Conservation (phyloP, 2,888 invertebrate genomes). For the Phanerotoma sp. region DNA sequence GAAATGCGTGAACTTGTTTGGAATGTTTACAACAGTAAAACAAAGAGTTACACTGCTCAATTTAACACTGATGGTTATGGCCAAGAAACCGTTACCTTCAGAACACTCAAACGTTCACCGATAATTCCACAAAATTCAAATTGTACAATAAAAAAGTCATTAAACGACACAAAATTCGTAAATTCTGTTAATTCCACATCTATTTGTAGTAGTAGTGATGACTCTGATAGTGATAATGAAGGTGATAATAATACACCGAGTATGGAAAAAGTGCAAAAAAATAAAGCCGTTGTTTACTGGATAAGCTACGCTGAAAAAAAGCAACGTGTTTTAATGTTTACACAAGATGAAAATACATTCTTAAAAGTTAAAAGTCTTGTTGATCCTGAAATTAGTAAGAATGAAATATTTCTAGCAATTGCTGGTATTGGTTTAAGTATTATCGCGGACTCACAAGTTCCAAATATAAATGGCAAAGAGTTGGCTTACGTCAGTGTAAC, state of each 20-base stretch:
- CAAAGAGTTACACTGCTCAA: constrained; percentile 71
- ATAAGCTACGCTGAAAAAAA: constrained; percentile 74
- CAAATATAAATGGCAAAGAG: constrained; percentile 59
- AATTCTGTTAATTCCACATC: constrained; percentile 34
- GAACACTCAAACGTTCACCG: constrained; percentile 41
- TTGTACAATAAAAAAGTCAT: constrained; percentile 28
- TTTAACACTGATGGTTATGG: constrained; percentile 66
- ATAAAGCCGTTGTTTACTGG: constrained; percentile 80
- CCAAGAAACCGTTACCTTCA: constrained; percentile 71
- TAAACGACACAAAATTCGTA: constrained; percentile 30
- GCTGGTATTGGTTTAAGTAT: constrained; percentile 68
- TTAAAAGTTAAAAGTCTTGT: constrained; percentile 53
- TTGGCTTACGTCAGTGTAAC: constrained; percentile 68
- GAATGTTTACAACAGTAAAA: constrained; percentile 81
- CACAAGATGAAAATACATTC: constrained; percentile 71
- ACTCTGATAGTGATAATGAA: constrained; percentile 56
- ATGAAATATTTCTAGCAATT: constrained; percentile 70
- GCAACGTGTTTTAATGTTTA: constrained; percentile 73
- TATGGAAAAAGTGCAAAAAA: constrained; percentile 64
- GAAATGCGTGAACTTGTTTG: constrained; percentile 72
- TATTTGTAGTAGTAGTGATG: constrained; percentile 64
- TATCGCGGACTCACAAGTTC: constrained; percentile 42
- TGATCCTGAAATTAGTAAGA: constrained; percentile 69
- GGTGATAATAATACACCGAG: constrained; percentile 29
- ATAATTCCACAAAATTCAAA: constrained; percentile 25